Conservation (phyloP, 2,888 invertebrate species). For the Cacoxenus indagator region DNA sequence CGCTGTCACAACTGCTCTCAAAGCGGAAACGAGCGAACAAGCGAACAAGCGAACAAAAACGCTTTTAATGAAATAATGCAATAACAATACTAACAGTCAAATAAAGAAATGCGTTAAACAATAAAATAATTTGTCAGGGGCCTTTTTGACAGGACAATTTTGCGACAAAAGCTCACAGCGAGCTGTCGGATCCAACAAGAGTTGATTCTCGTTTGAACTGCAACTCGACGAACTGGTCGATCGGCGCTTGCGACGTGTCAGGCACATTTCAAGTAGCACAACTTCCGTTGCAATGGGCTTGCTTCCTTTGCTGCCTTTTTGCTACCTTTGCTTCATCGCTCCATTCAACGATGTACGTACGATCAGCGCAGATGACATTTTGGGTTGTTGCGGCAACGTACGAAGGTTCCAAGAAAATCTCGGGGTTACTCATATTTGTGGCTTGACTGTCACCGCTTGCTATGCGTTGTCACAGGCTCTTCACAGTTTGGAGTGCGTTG, state of each 20-base stretch:
- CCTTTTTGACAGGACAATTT: background rate
- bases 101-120: constrained; percentile 3
- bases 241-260: background rate
- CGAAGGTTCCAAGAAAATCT: constrained; percentile 7
- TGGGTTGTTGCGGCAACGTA: constrained; percentile 43
- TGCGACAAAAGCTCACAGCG: constrained; percentile 43
- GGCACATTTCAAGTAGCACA: constrained; percentile 31
- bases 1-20: background rate
- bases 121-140: constrained; percentile 5
- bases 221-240: background rate
- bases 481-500: constrained; percentile 32
- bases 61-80: background rate
- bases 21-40: background rate
- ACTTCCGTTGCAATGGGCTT: too few relatives aligned
- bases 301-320: too few relatives aligned
- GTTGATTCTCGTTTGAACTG: too few relatives aligned
- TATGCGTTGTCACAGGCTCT: constrained; percentile 47
- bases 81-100: background rate
- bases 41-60: background rate
- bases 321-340: background rate
- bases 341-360: background rate
- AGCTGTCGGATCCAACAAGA: background rate
- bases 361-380: constrained; percentile 43
- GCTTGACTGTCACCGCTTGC: constrained; percentile 23
- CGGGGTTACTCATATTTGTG: background rate